Percentiles rank a stretch among this genome's conserved stretches.
phyloP scores from a whole-genome alignment of 2,888 invertebrate genomes.

The Eupsilia transversa region DNA sequence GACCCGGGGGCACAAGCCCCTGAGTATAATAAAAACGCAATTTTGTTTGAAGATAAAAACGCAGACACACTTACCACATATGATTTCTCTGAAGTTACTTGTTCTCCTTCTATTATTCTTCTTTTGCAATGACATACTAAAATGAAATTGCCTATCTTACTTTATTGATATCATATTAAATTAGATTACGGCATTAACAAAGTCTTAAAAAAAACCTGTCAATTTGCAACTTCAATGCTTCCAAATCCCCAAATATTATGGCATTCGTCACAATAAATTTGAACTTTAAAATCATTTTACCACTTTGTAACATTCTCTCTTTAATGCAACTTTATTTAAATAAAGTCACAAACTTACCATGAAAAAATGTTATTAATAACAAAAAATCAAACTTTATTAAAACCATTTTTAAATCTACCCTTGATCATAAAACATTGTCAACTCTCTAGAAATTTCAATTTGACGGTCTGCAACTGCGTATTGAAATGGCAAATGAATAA shows the following conservation, averaged over 20 bases:
- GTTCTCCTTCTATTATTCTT: constrained; percentile 26
- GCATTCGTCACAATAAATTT: not conserved
- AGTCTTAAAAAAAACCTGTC: not conserved
- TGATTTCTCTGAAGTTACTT: constrained; percentile 12
- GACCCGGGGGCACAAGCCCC: too few relatives aligned
- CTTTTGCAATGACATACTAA: constrained; percentile 23
- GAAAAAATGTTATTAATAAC: constrained; percentile 25
- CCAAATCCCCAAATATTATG: not conserved
- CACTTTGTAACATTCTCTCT: not conserved
- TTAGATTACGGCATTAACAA: not conserved
- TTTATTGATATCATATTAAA: not conserved
- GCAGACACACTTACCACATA: constrained; percentile 32
- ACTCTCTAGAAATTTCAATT: constrained; percentile 37
- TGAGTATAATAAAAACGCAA: constrained; percentile 3
- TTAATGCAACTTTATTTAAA: not conserved
- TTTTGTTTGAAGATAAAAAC: not conserved
- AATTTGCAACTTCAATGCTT: not conserved
- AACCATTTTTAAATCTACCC: constrained; percentile 43
- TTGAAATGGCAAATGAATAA: constrained; percentile 33
- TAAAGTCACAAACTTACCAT: constrained; percentile 33
- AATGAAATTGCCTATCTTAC: not conserved
- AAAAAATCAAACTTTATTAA: constrained; percentile 9
- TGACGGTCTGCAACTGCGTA: constrained; percentile 36
- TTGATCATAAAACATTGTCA: constrained; percentile 43
- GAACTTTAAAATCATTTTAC: not conserved